Evolutionary conservation across 2,888 invertebrate species (phyloP), one percentile per base, ranked within the genome.

Genomic region (Cancer borealis): DNA sequence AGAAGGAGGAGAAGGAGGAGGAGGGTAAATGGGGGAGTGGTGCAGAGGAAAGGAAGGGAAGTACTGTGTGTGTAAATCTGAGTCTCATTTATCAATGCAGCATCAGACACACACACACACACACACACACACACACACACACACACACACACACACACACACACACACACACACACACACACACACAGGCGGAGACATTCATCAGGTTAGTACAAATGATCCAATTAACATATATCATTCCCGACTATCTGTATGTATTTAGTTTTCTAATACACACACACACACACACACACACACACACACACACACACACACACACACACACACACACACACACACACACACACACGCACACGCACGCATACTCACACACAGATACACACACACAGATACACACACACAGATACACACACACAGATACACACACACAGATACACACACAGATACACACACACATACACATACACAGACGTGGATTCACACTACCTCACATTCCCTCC

Each of bases 141-240:
- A 12, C 49, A 12, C 12, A 8, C 8, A 12, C 49, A 49, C 10
- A 49, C 10, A 49, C 49, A 12, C 49, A 49, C 8, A 49, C 49
- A 49, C 10, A 12, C 10, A 49, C 8, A 54, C 54, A 54, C 54
- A 54, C 60, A 60, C 21, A 60, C 60, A 60, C 60, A 60, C 60
- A 60, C 60, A 60, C 60, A 21, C 30, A n/a, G 26, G 5, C 26
- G 0, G 10, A 79, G 30, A 79, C 30, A 79, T 79, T 26, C 26
- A 79, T 79, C 73, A 79, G 1, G 73, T 79, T 79, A 10, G 30
- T 79, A 79, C 73, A 30, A 79, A 79, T 79, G 73, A 79, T 8
- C 73, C 73, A 79, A 79, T 79, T 79, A 79, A 79, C 73, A 79
- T 79, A 79, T 10, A 79, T 73, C 73, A 73, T 73, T 73, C 8